Evolutionary conservation across 2,797 vertebrate genomes (phyloP).

Genomic region (Morus bassanus): DNA sequence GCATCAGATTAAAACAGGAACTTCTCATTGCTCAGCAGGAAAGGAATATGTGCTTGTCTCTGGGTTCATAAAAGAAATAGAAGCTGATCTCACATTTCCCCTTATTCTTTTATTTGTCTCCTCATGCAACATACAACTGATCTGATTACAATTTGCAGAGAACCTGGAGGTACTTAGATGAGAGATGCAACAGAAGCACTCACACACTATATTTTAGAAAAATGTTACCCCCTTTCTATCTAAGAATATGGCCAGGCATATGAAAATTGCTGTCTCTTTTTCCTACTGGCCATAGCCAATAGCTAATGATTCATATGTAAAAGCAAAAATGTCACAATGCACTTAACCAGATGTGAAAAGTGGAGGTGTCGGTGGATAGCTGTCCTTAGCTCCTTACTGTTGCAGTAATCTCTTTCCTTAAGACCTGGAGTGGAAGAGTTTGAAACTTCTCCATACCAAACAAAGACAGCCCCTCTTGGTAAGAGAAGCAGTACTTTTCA

Average conservation of each 20-base stretch:
- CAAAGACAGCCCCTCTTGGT: neutral
- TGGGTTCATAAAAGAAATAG: neutral
- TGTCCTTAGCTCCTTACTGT: constrained; percentile 8
- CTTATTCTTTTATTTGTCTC: neutral
- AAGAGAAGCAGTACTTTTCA: neutral
- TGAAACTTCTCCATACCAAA: constrained; percentile 10
- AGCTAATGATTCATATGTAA: constrained; percentile 12
- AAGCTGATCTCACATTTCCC: neutral
- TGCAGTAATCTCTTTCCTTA: neutral
- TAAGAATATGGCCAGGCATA: neutral
- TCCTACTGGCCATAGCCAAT: constrained; percentile 6
- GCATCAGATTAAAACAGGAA: neutral
- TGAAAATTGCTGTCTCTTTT: constrained; percentile 14
- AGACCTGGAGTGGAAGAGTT: neutral
- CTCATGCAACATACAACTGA: neutral
- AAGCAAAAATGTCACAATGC: constrained; percentile 7
- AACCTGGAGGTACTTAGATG: neutral
- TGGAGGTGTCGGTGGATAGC: neutral
- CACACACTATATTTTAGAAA: neutral
- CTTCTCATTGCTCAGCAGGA: neutral
- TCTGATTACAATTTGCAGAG: neutral
- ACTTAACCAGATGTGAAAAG: constrained; percentile 38
- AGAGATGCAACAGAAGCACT: neutral
- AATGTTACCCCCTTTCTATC: neutral
- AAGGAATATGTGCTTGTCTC: neutral